These are phyloP conservation scores for Planococcus citri DNA, from an alignment of 1,140 invertebrate genomes.

Conservation along the genomic window DNA sequence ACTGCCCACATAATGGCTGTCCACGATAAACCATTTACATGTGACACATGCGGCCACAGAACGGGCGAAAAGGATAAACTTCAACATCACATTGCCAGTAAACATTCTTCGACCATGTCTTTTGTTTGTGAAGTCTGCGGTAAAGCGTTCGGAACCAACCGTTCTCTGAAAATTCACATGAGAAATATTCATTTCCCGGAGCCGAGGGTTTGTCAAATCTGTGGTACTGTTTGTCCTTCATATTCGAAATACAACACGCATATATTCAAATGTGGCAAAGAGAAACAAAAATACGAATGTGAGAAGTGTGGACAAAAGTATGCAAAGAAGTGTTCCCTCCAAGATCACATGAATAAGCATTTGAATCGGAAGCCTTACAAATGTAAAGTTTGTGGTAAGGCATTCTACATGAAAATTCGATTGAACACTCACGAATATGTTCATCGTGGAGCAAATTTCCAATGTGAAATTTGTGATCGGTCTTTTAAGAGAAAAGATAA, in stretches of 20 bases:
- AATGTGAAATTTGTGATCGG: slow-evolving; percentile 18
- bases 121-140: slow-evolving; percentile 46
- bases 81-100: slow-evolving; percentile 41
- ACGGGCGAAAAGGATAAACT: slow-evolving; percentile 37
- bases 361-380: slow-evolving; percentile 5
- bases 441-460: not conserved
- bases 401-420: slow-evolving; percentile 13
- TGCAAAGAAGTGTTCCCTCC: not conserved
- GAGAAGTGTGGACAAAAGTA: slow-evolving; percentile 20
- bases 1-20: slow-evolving; percentile 23
- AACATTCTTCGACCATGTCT: slow-evolving; percentile 46
- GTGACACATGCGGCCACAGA: slow-evolving; percentile 39
- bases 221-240: slow-evolving; percentile 45
- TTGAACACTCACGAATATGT: slow-evolving; percentile 20
- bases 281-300: slow-evolving; percentile 16
- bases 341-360: slow-evolving; percentile 20
- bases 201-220: slow-evolving; percentile 46
- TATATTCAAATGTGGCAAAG: slow-evolving; percentile 34
- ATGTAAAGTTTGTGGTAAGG: slow-evolving; percentile 23
- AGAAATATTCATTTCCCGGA: too few relatives aligned
- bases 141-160: slow-evolving; percentile 43
- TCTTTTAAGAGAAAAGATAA: slow-evolving; percentile 8
- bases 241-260: slow-evolving; percentile 47
- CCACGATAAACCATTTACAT: slow-evolving; percentile 40
- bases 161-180: slow-evolving; percentile 41